Base-by-base conservation (phyloP, 2,113 vertebrate species). In the Phainopepla nitens region DNA sequence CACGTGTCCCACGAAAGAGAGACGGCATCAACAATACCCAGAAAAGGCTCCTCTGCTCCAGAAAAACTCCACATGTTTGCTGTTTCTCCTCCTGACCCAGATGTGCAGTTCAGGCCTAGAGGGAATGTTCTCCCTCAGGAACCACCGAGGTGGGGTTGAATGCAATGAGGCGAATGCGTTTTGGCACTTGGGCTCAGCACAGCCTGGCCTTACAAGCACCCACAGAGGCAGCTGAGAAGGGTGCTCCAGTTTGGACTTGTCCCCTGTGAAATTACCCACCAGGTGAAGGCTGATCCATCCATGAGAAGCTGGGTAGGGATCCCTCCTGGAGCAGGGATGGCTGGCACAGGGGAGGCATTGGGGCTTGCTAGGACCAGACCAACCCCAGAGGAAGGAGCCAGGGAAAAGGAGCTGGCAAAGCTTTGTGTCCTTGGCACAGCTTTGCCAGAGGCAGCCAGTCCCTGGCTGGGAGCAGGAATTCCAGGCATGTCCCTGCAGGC, bases 331-430 rank as follows among this genome's bases (percentile, higher is more conserved):
- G 0, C 15, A n/a, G 76, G 65, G 47, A 27, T 16, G 62, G 24
- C 51, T 79, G 70, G 65, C 72, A 56, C 39, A 23, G 58, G 44
- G 16, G 23, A 64, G 64, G 50, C 0, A 0, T 29, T 0, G 0
- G 31, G 77, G 68, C 68, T 77, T 65, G 45, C 58, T 54, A 33
- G 49, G 51, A 53, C 23, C 87, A 45, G n/a, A 33, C 22, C 0
- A 0, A 33, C 15, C 31, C 28, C 12, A 25, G 23, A 27, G n/a
- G 72, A 65, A 76, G 57, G 44, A 88, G 62, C 71, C 49, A 83
- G 42, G 42, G 31, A 61, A 28, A 64, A 83, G 69, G 29, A 70
- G 23, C 51, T 68, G 81, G 64, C 51, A 39, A 54, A 62, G 21
- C 27, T 71, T 28, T 2, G 0, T 47, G 44, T 50, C 41, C 47